Conservation (phyloP, 1,140 invertebrate species). For the Diachasmimorpha longicaudata region DNA sequence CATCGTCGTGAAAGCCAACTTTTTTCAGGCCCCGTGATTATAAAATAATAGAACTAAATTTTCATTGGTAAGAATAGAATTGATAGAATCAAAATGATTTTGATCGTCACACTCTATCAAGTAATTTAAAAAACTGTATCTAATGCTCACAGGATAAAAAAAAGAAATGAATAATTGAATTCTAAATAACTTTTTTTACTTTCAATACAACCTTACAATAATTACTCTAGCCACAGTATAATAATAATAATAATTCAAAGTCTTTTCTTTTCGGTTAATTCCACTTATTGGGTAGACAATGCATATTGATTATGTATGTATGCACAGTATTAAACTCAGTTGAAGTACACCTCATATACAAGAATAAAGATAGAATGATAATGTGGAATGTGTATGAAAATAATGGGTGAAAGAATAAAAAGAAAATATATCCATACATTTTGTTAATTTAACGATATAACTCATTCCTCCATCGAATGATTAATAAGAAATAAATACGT, state of each 20-base stretch:
- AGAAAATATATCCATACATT: not conserved
- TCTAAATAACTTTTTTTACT: not conserved
- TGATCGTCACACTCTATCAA: no score
- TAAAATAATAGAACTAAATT: no score
- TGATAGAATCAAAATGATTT: no score
- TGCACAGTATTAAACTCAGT: not conserved
- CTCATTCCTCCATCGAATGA: not conserved
- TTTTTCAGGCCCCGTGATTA: no score
- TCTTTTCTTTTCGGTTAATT: not conserved
- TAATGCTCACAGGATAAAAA: not conserved
- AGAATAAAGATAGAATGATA: not conserved
- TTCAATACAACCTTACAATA: slow-evolving; percentile 1
- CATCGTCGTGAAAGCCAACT: no score
- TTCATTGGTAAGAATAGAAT: no score
- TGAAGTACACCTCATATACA: slow-evolving; percentile 1
- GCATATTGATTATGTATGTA: not conserved
- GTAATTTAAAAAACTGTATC: not conserved
- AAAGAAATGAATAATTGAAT: not conserved
- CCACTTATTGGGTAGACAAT: not conserved
- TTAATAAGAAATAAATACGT: not conserved
- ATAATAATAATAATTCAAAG: not conserved
- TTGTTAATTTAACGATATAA: not conserved
- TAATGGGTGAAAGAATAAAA: not conserved
- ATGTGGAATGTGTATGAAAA: slow-evolving; percentile 1
- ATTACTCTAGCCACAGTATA: not conserved